Evolutionary conservation across 2,113 vertebrate species (phyloP).

Genomic region (Burhinus oedicnemus): DNA sequence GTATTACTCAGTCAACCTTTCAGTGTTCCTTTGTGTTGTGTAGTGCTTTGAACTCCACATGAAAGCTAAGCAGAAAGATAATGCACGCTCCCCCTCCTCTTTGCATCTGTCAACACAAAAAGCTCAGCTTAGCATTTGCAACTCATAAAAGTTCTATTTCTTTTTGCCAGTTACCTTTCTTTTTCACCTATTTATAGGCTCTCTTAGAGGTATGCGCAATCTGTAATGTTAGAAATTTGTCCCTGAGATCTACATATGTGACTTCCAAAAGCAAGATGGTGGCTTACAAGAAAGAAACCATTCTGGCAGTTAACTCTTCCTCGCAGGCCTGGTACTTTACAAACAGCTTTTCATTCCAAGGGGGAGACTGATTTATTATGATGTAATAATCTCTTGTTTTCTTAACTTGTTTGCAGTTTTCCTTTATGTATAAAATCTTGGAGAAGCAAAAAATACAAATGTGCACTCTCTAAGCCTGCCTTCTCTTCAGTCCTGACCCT

Average conservation of each 20-base stretch:
- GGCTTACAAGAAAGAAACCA: background rate
- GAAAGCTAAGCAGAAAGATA: background rate
- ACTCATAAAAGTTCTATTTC: background rate
- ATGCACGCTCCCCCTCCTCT: background rate
- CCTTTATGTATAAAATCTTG: background rate
- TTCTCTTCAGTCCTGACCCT: background rate
- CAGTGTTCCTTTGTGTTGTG: background rate
- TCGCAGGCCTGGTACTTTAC: background rate
- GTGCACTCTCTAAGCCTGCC: background rate
- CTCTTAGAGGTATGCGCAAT: background rate
- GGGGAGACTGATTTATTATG: background rate
- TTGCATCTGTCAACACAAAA: background rate
- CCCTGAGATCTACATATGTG: fast-evolving
- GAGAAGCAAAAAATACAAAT: background rate
- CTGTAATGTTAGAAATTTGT: background rate
- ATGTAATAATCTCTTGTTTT: background rate
- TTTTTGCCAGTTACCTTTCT: background rate
- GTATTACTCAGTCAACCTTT: background rate
- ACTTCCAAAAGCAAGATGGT: background rate
- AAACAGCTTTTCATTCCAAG: background rate
- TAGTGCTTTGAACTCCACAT: background rate
- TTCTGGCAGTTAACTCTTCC: background rate
- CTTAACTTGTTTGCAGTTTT: background rate
- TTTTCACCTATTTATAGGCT: background rate
- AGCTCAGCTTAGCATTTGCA: background rate